Conservation (phyloP, 2,888 invertebrate genomes). For the Xestia c-nigrum region DNA sequence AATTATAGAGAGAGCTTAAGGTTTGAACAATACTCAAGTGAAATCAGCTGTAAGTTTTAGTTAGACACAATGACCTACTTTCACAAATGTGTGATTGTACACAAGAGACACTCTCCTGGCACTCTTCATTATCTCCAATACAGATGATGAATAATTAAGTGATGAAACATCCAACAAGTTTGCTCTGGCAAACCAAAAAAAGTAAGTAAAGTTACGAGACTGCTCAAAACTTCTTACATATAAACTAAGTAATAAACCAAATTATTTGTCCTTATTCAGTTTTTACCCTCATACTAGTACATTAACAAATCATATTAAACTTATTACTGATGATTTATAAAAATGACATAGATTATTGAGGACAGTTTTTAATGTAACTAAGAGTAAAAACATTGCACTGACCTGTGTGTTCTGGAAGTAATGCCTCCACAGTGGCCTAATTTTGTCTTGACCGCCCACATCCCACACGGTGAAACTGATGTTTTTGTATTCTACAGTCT, state of each 20-base stretch:
- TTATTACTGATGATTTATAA: not conserved
- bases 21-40: conserved; percentile 40
- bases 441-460: conserved; percentile 99
- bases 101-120: conserved; percentile 14
- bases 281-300: not conserved
- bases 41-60: conserved; percentile 52
- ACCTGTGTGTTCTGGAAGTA: conserved; percentile 99
- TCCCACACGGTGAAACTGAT: conserved; percentile 99
- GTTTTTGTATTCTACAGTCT: conserved; percentile 99
- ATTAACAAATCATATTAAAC: not conserved
- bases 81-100: conserved; percentile 55
- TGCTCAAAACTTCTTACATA: not conserved
- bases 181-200: not conserved
- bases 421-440: conserved; percentile 99
- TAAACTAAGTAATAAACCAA: not conserved
- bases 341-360: not conserved
- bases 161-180: not conserved
- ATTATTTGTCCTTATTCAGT: not conserved
- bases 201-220: not conserved
- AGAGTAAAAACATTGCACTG: conserved; percentile 52
- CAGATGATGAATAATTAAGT: not conserved
- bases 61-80: conserved; percentile 58
- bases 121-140: conserved; percentile 8
- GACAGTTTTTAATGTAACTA: not conserved
- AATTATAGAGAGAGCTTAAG: conserved; percentile 22